Conservation (phyloP, 2,797 vertebrate genomes). For the Ibycter americanus region DNA sequence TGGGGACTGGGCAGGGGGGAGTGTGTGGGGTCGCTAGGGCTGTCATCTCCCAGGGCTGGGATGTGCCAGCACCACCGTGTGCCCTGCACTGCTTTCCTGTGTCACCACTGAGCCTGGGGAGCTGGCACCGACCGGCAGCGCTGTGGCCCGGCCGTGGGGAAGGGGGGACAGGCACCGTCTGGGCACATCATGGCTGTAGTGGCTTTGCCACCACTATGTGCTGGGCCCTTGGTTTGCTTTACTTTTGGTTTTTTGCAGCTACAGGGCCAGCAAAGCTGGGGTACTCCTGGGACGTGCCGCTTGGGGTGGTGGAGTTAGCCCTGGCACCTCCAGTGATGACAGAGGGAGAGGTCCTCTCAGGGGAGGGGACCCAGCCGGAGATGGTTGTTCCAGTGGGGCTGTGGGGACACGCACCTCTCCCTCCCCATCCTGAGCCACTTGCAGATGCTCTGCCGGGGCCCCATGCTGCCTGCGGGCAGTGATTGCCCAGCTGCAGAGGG, state of each 20-base stretch:
- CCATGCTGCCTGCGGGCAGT: fast-evolving
- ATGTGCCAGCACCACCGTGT: fast-evolving
- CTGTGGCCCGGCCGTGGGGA: fast-evolving
- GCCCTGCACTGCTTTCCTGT: fast-evolving
- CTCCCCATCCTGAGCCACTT: not conserved
- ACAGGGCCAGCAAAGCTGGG: not conserved
- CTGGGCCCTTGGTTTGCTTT: not conserved
- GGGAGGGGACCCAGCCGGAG: not conserved
- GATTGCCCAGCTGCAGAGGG: constrained; percentile 25
- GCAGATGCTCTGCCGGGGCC: not conserved
- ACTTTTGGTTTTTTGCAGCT: not conserved
- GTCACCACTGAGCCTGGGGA: not conserved
- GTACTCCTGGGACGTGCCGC: fast-evolving
- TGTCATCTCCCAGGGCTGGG: not conserved
- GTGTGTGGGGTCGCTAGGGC: not conserved
- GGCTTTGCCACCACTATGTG: fast-evolving
- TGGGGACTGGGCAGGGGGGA: not conserved
- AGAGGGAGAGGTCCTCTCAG: not conserved
- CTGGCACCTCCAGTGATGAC: not conserved
- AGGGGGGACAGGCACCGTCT: not conserved
- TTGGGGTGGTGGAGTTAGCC: not conserved
- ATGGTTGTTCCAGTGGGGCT: not conserved
- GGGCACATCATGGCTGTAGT: fast-evolving
- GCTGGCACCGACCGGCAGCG: fast-evolving
- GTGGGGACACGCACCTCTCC: not conserved